Conservation (phyloP, 1,140 invertebrate genomes). For the Teleopsis dalmanni region DNA sequence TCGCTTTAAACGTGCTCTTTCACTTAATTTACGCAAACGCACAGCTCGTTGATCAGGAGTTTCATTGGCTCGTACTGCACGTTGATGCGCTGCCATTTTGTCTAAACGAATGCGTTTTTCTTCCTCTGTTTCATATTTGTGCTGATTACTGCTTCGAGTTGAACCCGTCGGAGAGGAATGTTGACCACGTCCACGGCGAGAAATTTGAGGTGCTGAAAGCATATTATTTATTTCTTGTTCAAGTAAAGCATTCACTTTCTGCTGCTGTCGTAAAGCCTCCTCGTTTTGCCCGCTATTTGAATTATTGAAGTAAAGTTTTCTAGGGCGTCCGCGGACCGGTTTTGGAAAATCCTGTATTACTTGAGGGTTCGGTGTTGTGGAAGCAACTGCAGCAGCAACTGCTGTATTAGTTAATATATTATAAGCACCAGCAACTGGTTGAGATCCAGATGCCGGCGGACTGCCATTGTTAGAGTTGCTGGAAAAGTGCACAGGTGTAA, state of each 20-base stretch:
- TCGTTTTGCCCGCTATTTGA: constrained; percentile 9
- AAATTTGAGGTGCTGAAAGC: constrained; percentile 25
- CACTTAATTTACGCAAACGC: constrained; percentile 42
- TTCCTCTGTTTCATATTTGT: constrained; percentile 39
- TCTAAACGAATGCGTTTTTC: constrained; percentile 37
- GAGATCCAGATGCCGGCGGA: not conserved
- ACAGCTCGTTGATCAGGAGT: constrained; percentile 47
- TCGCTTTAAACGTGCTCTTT: constrained; percentile 37
- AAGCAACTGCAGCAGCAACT: constrained; percentile 13
- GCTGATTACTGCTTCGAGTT: constrained; percentile 14
- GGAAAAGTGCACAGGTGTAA: constrained; percentile 39
- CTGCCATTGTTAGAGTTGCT: constrained; percentile 25
- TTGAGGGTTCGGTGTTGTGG: constrained; percentile 12
- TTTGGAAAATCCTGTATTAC: constrained; percentile 29
- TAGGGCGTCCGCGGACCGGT: constrained; percentile 33
- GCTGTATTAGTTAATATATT: constrained; percentile 22
- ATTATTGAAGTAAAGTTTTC: constrained; percentile 18
- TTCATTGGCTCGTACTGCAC: constrained; percentile 47
- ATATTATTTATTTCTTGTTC: constrained; percentile 41
- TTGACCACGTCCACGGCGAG: constrained; percentile 17
- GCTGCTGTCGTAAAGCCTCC: constrained; percentile 13
- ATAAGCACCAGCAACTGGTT: constrained; percentile 19
- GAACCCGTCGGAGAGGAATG: constrained; percentile 9
- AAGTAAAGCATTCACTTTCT: constrained; percentile 32
- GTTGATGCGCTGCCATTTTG: constrained; percentile 43